These are phyloP conservation scores for Drosophila asahinai DNA, from an alignment of 1,140 invertebrate species.

Conservation along the genomic window DNA sequence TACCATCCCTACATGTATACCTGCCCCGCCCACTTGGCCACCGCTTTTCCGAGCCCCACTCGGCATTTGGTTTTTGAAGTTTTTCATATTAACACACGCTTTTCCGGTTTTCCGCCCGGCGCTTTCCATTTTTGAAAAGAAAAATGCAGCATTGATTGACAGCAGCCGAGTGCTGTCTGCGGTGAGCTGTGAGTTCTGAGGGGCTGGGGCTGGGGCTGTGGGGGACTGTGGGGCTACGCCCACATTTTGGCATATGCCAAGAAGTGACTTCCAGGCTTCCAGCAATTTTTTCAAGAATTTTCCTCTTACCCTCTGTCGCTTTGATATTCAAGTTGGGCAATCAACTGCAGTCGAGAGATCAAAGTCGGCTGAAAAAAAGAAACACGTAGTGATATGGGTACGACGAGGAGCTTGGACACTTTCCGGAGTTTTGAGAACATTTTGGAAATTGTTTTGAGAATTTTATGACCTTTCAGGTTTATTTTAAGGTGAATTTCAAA, in stretches of 20 bases:
- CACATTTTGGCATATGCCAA: constrained; percentile 37
- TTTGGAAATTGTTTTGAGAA: background rate
- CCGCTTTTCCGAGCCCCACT: constrained; percentile 27
- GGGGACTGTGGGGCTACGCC: constrained; percentile 13
- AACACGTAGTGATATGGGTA: constrained; percentile 8
- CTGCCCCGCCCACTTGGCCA: background rate
- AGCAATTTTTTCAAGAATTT: constrained; percentile 29
- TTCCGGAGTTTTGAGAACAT: background rate
- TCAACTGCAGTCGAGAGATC: constrained; percentile 8
- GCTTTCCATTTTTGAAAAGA: constrained; percentile 68
- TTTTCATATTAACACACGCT: constrained; percentile 65
- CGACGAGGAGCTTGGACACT: constrained; percentile 4
- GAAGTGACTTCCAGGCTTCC: constrained; percentile 26
- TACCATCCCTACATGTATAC: constrained; percentile 3
- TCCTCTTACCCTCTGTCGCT: background rate
- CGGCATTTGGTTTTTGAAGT: constrained; percentile 73
- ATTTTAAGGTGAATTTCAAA: no score
- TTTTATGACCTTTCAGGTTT: background rate
- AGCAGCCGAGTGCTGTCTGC: constrained; percentile 50
- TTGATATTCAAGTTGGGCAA: constrained; percentile 42
- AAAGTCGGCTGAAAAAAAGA: background rate
- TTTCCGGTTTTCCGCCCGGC: constrained; percentile 62
- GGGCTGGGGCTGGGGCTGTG: background rate
- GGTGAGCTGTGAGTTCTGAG: constrained; percentile 4
- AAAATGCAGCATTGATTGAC: constrained; percentile 79